Evolutionary conservation across 2,797 vertebrate species (phyloP).

Genomic region (Acropternis orthonyx): DNA sequence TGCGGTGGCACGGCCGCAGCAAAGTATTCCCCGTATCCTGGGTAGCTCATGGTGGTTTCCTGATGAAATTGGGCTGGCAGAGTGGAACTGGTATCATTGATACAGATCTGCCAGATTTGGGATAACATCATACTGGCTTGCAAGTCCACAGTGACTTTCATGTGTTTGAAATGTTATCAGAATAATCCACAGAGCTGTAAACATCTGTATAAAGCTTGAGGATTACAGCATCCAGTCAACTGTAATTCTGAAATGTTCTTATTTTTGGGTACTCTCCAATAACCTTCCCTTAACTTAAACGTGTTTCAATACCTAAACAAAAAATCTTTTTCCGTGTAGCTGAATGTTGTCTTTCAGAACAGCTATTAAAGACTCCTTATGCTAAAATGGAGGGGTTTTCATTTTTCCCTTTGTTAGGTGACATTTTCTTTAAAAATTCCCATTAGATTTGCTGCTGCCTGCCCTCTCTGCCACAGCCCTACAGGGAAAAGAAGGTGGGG

Average conservation of each 20-base stretch:
- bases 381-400: neutral
- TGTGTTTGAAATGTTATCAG: too few relatives aligned
- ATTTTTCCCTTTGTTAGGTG: neutral
- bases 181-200: neutral
- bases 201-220: neutral
- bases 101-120: neutral
- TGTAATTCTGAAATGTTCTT: neutral
- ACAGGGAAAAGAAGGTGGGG: neutral
- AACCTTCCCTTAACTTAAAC: neutral
- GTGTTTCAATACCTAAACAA: neutral
- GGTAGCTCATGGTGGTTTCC: neutral
- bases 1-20: neutral
- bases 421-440: neutral
- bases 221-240: neutral
- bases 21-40: neutral
- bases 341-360: neutral
- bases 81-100: neutral
- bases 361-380: neutral
- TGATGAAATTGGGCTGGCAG: neutral
- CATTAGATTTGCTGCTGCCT: neutral
- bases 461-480: neutral
- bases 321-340: neutral
- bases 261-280: neutral
- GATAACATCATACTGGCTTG: rapidly evolving
- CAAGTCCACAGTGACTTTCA: rapidly evolving